phyloP scores from a whole-genome alignment of 2,797 vertebrate species.

The Monodelphis domestica region DNA sequence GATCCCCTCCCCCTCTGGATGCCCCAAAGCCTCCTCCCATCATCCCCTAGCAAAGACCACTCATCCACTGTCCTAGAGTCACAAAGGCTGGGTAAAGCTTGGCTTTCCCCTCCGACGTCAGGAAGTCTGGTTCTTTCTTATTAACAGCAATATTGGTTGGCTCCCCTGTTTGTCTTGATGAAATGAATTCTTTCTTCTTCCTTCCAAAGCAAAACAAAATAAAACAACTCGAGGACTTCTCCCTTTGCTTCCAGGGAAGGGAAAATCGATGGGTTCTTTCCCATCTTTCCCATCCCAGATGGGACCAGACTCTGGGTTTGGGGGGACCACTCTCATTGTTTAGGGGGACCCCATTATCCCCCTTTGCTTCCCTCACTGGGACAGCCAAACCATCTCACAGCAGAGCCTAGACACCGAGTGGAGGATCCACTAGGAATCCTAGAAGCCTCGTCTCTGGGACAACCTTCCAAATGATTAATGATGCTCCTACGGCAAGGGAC shows the following conservation, averaged over 20 bases:
- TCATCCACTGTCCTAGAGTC: not conserved
- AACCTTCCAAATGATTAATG: not conserved
- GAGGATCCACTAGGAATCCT: not conserved
- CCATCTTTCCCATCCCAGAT: not conserved
- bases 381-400: not conserved
- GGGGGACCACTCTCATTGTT: not conserved
- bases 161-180: not conserved
- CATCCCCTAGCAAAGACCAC: not conserved
- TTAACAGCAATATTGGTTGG: constrained; percentile 9
- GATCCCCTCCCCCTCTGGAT: not conserved
- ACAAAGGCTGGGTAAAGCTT: not conserved
- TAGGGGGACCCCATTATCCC: not conserved
- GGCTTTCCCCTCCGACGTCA: not conserved
- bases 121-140: not conserved
- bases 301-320: not conserved
- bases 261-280: not conserved
- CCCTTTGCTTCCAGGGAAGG: not conserved
- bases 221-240: not conserved
- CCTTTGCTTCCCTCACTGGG: not conserved
- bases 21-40: not conserved
- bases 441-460: not conserved
- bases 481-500: not conserved
- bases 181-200: not conserved
- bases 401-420: not conserved
- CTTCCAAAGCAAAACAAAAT: not conserved